phyloP scores from a whole-genome alignment of 2,888 invertebrate genomes.

The Deilephila porcellus region DNA sequence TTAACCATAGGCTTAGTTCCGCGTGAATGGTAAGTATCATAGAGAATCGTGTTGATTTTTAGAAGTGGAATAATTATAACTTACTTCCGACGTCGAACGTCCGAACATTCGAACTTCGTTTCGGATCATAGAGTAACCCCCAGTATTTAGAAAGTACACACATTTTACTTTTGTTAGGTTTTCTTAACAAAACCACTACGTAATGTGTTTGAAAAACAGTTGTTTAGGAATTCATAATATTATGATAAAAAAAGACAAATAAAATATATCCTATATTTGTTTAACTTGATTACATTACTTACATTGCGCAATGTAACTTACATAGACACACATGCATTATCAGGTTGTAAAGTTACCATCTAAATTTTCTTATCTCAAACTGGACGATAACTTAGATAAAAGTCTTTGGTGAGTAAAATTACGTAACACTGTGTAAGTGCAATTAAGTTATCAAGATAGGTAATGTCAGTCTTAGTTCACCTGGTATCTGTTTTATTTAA shows the following conservation, averaged over 20 bases:
- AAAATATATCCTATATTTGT: neutral
- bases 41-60: no score
- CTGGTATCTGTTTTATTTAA: neutral
- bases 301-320: constrained; percentile 4
- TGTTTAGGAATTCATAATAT: neutral
- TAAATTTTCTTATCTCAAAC: constrained; percentile 38
- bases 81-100: no score
- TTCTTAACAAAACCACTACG: neutral
- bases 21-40: no score
- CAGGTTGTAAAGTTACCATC: constrained; percentile 24
- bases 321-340: neutral
- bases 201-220: no score
- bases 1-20: no score
- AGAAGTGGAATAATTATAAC: no score
- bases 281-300: neutral
- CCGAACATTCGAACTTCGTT: no score
- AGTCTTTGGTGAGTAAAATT: constrained; percentile 31
- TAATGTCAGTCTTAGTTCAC: neutral
- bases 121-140: no score
- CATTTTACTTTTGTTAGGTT: neutral
- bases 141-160: no score
- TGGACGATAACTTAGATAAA: constrained; percentile 37
- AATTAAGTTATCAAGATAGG: neutral
- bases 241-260: neutral
- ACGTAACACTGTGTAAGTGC: neutral